Percentiles rank a stretch among this genome's conserved stretches.
Conservation (phyloP, 2,888 invertebrate genomes). For the Ligdia adustata region DNA sequence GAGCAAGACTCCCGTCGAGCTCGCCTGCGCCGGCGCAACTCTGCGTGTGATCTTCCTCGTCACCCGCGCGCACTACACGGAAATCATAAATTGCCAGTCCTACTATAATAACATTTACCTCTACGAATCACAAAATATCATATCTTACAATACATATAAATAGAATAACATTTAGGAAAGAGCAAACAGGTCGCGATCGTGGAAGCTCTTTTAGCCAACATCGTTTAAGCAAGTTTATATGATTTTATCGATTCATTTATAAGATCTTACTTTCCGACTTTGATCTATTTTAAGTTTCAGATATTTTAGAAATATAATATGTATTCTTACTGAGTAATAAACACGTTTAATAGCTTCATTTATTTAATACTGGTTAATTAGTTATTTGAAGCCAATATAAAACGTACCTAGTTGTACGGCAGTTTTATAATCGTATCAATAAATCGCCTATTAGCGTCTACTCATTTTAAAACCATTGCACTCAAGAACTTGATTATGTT, state of each 20-base stretch:
- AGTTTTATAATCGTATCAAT: constrained; percentile 18
- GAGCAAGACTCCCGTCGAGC: constrained; percentile 32
- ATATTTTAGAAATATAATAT: neutral
- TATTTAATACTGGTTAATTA: neutral
- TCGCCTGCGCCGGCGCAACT: constrained; percentile 19
- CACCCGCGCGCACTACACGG: constrained; percentile 5
- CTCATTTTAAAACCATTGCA: constrained; percentile 15
- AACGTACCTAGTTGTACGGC: neutral
- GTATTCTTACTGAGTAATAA: neutral
- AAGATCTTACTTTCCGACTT: neutral
- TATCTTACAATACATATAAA: constrained; percentile 8
- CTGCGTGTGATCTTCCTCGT: constrained; percentile 39
- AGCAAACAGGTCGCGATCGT: constrained; percentile 7
- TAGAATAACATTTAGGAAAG: constrained; percentile 13
- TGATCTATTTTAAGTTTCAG: neutral
- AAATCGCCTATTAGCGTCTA: constrained; percentile 20
- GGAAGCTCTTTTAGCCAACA: neutral
- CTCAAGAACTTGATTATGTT: constrained; percentile 13
- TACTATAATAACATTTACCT: neutral
- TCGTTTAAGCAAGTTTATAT: neutral
- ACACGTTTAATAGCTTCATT: too few species aligned
- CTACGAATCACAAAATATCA: constrained; percentile 10
- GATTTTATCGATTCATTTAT: neutral
- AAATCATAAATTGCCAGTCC: constrained; percentile 4
- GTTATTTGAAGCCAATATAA: constrained; percentile 1